phyloP scores from a whole-genome alignment of 2,888 invertebrate species.

The Ametastegia equiseti region DNA sequence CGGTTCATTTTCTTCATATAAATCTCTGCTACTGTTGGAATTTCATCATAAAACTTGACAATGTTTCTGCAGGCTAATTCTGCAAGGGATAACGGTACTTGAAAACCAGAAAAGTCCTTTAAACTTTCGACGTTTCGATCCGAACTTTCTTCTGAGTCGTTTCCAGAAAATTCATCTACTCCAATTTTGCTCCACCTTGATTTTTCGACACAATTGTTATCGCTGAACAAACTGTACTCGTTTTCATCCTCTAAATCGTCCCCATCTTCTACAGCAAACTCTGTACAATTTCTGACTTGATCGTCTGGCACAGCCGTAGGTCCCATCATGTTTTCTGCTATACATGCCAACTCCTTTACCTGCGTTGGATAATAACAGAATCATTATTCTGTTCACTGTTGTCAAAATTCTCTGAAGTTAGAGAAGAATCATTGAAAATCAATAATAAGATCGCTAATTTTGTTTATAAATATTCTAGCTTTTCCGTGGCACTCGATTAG shows the following conservation, averaged over 20 bases:
- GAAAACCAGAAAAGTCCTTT: not conserved
- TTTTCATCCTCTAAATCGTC: slow-evolving; percentile 15
- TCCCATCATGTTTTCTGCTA: slow-evolving; percentile 66
- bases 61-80: not conserved
- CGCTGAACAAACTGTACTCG: slow-evolving; percentile 38
- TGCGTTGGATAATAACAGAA: slow-evolving; percentile 50
- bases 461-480: not conserved
- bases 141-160: not conserved
- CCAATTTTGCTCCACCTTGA: not conserved
- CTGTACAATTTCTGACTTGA: slow-evolving; percentile 40
- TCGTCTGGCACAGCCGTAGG: slow-evolving; percentile 50
- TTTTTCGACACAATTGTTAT: not conserved
- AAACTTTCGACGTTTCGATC: not conserved
- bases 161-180: not conserved
- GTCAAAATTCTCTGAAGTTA: not conserved
- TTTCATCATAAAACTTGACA: not conserved
- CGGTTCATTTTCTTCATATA: not conserved
- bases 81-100: not conserved
- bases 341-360: slow-evolving; percentile 70
- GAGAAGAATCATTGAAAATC: not conserved
- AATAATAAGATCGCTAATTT: not conserved
- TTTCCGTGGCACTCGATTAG: too few relatives aligned
- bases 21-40: not conserved
- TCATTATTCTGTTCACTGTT: not conserved
- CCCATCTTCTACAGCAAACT: slow-evolving; percentile 27